phyloP scores from a whole-genome alignment of 1,140 invertebrate genomes.

The Hylaeus volcanicus region DNA sequence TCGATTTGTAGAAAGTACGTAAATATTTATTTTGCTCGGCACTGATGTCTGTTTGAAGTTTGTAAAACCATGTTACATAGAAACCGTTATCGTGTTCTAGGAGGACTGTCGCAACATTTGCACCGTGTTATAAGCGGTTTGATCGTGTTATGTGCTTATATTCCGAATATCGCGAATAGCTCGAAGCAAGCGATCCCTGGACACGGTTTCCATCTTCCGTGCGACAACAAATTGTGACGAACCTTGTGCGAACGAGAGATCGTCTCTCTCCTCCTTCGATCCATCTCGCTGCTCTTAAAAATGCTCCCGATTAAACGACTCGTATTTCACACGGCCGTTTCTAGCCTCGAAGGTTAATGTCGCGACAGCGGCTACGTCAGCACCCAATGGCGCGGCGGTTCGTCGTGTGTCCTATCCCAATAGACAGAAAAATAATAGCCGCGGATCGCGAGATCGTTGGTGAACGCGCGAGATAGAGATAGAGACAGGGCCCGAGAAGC shows the following conservation, averaged over 20 bases:
- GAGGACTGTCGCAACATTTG: too few species aligned
- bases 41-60: too few species aligned
- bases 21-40: too few species aligned
- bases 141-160: too few species aligned
- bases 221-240: too few species aligned
- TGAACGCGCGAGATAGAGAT: neutral
- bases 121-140: too few species aligned
- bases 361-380: constrained; percentile 33
- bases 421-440: constrained; percentile 66
- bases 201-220: too few species aligned
- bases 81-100: too few species aligned
- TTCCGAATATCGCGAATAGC: neutral
- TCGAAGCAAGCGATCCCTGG: neutral
- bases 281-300: neutral
- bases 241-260: neutral
- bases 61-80: too few species aligned
- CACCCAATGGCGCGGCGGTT: neutral
- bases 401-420: constrained; percentile 64
- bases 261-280: neutral
- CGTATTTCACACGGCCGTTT: constrained; percentile 45
- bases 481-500: neutral
- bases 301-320: constrained; percentile 29
- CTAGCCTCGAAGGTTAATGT: constrained; percentile 60
- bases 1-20: too few species aligned
- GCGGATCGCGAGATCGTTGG: constrained; percentile 9